Evolutionary conservation across 2,797 vertebrate species (phyloP), one percentile per base, ranked within the genome.

Genomic region (Manis pentadactyla): DNA sequence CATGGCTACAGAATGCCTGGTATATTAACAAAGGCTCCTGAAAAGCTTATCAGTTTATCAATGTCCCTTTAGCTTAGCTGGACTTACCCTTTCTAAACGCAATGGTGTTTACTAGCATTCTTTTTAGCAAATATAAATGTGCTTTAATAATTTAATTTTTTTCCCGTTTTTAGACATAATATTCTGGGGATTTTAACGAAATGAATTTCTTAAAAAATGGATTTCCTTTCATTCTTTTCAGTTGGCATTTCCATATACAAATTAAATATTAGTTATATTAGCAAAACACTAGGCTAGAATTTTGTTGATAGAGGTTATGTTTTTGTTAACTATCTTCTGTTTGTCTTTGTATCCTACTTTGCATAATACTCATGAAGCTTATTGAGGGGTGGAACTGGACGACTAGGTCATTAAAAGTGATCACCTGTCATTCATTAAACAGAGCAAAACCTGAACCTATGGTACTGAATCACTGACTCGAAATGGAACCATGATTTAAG

Each of bases 1-100:
- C 3, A 0, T 69, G 85, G 93, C 90, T 94, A 61, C 59, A 95
- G 94, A 97, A 95, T 73, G 92, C 55, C 82, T 42, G 15, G 37
- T 71, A 89, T 86, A 23, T 55, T 93, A 96, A 96, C 84, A 96
- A 96, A 92, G n/a, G 55, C 49, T 92, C 87, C 87, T 59, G 61
- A 93, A 83, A 94, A 39, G 27, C 78, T 74, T 84, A 94, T 46
- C 87, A 77, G 89, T 95, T 94, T 93, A 75, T 83, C 63, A 95
- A 83, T 82, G 53, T 73, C 82, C 90, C 94, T 90, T 68, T 87
- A 90, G 87, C 75, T 92, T 91, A 77, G 66, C 51, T 95, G 53
- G 42, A 85, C 77, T 95, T 87, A 82, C 57, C 37, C 92, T 87
- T 97, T 95, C 74, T 81, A 95, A 95, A 92, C 55, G 88, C 74